Conservation (phyloP, 2,888 invertebrate species). For the Apodemia zela region DNA sequence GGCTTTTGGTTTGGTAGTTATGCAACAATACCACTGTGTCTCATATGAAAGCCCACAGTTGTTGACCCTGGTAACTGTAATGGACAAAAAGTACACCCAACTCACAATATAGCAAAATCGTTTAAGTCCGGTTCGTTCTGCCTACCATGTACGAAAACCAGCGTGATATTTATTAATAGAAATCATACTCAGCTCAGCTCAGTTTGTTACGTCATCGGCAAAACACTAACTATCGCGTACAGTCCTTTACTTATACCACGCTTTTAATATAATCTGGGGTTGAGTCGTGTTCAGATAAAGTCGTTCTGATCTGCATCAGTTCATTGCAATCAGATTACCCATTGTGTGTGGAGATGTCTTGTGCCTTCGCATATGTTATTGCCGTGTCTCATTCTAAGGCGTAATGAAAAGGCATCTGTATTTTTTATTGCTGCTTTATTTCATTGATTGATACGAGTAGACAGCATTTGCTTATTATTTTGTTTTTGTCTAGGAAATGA, state of each 20-base stretch:
- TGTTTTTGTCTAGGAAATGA: neutral
- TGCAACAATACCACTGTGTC: no score
- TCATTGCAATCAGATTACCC: conserved; percentile 26
- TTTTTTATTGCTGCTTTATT: neutral
- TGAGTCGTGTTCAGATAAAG: conserved; percentile 51
- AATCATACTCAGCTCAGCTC: neutral
- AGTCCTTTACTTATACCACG: neutral
- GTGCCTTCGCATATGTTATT: conserved; percentile 8
- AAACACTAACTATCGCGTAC: neutral
- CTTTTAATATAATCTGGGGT: conserved; percentile 6
- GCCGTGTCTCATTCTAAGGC: conserved; percentile 1
- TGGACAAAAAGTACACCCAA: no score
- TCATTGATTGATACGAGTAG: neutral
- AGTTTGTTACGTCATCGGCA: neutral
- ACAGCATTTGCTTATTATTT: neutral
- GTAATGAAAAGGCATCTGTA: conserved; percentile 10
- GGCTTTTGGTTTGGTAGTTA: no score
- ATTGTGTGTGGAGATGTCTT: conserved; percentile 2
- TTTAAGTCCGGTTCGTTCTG: no score
- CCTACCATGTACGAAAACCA: no score
- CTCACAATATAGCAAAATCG: no score
- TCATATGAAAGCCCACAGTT: no score
- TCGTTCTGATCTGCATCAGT: conserved; percentile 52
- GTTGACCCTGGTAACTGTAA: no score
- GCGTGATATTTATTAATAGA: neutral